Evolutionary conservation across 2,888 invertebrate species (phyloP).

Genomic region (Mesorhabditis sp.): DNA sequence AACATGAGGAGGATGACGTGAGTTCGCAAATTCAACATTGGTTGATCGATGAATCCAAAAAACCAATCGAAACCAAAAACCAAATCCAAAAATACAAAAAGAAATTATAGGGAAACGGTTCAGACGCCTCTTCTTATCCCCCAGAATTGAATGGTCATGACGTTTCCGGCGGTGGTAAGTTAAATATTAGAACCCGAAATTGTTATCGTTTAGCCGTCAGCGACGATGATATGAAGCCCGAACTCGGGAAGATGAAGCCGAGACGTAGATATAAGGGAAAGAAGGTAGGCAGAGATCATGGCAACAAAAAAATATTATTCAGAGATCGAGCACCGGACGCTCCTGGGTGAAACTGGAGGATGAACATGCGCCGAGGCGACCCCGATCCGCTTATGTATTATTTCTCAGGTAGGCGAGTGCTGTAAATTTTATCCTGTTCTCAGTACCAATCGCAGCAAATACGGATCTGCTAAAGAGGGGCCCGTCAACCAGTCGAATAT

Average conservation of each 20-base stretch:
- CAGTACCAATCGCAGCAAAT: slow-evolving; percentile 4
- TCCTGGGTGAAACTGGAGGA: slow-evolving; percentile 3
- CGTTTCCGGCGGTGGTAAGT: not conserved
- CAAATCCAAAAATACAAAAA: not conserved
- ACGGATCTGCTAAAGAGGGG: slow-evolving; percentile 3
- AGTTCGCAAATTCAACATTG: not conserved
- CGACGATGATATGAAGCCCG: not conserved
- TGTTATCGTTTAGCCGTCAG: not conserved
- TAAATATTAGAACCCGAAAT: not conserved
- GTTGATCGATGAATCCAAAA: not conserved
- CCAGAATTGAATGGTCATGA: not conserved
- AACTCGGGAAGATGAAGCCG: not conserved
- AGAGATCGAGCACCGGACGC: not conserved
- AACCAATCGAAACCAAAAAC: not conserved
- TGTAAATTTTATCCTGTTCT: not conserved
- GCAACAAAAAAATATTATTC: not conserved
- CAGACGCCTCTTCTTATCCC: not conserved
- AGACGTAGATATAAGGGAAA: not conserved
- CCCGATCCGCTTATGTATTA: not conserved
- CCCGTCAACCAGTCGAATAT: not conserved
- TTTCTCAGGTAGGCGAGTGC: not conserved
- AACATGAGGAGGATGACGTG: not conserved
- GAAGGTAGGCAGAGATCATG: not conserved
- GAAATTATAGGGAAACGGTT: not conserved
- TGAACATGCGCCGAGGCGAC: slow-evolving; percentile 3